Percentiles rank a stretch among this genome's conserved stretches.
phyloP scores from a whole-genome alignment of 2,113 vertebrate species.

The Forbesichthys papilliferus region DNA sequence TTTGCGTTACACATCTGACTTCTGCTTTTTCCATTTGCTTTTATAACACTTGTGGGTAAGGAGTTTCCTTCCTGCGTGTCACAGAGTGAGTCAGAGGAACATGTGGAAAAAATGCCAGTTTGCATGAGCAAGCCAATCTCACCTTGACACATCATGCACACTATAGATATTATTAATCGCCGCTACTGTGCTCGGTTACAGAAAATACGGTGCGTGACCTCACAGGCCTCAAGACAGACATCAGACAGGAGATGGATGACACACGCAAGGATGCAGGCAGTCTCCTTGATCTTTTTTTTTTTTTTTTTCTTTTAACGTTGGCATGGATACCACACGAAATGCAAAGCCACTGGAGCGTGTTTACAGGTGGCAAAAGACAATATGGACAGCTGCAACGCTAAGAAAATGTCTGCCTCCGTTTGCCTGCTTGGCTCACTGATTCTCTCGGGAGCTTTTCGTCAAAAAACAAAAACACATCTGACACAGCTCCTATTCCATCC shows the following conservation, averaged over 20 bases:
- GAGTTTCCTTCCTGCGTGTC: constrained; percentile 50
- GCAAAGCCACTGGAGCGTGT: constrained; percentile 59
- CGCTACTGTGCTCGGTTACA: constrained; percentile 46
- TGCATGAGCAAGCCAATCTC: constrained; percentile 48
- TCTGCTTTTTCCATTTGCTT: constrained; percentile 32
- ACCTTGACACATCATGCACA: constrained; percentile 48
- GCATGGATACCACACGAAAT: constrained; percentile 46
- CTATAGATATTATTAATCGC: constrained; percentile 55
- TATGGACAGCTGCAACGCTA: constrained; percentile 52
- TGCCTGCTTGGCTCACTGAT: constrained; percentile 45
- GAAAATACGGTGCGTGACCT: constrained; percentile 61
- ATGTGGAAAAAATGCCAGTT: constrained; percentile 1
- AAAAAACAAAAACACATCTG: constrained; percentile 20
- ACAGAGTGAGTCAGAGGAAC: constrained; percentile 51
- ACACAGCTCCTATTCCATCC: constrained; percentile 28
- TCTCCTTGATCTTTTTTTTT: constrained; percentile 38
- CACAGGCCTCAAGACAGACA: constrained; percentile 39
- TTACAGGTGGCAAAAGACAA: constrained; percentile 61
- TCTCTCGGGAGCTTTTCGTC: constrained; percentile 29
- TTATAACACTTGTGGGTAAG: constrained; percentile 43
- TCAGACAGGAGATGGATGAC: constrained; percentile 19
- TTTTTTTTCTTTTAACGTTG: constrained; percentile 4
- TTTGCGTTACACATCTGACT: constrained; percentile 35
- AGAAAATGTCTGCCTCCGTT: constrained; percentile 34
- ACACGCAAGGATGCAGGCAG: constrained; percentile 49